These are phyloP conservation scores for Leptinotarsa juncta DNA, from an alignment of 2,888 invertebrate species.

Conservation along the genomic window DNA sequence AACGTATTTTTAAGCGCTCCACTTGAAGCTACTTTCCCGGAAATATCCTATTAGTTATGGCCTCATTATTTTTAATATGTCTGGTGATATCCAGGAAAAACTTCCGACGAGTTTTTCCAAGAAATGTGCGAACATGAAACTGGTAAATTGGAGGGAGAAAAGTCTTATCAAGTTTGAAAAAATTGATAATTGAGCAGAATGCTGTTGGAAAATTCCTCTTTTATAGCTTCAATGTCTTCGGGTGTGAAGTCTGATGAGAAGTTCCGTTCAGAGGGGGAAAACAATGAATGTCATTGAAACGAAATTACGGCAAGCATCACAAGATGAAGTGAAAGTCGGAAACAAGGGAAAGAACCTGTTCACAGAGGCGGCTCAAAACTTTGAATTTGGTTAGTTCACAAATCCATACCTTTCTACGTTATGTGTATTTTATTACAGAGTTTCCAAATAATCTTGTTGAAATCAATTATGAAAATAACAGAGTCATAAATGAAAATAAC, in stretches of 20 bases:
- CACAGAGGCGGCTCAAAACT: too few species aligned
- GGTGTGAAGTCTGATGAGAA: neutral
- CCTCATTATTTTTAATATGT: slow-evolving; percentile 51
- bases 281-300: neutral
- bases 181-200: slow-evolving; percentile 22
- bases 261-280: neutral
- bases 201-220: neutral
- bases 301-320: neutral
- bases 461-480: too few species aligned
- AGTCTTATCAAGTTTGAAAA: neutral
- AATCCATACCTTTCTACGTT: too few species aligned
- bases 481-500: too few species aligned
- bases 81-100: slow-evolving; percentile 39
- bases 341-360: neutral
- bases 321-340: neutral
- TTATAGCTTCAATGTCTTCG: neutral
- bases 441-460: too few species aligned
- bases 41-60: slow-evolving; percentile 51
- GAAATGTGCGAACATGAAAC: slow-evolving; percentile 24
- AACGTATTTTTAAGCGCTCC: slow-evolving; percentile 20
- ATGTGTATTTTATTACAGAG: too few species aligned
- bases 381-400: too few species aligned
- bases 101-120: slow-evolving; percentile 24
- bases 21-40: slow-evolving; percentile 33
- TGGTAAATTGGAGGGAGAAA: slow-evolving; percentile 28